Percentiles rank a stretch among this genome's conserved stretches.
These are phyloP conservation scores for Chaetoderma sp. DNA, from an alignment of 2,888 invertebrate genomes.

Conservation along the genomic window DNA sequence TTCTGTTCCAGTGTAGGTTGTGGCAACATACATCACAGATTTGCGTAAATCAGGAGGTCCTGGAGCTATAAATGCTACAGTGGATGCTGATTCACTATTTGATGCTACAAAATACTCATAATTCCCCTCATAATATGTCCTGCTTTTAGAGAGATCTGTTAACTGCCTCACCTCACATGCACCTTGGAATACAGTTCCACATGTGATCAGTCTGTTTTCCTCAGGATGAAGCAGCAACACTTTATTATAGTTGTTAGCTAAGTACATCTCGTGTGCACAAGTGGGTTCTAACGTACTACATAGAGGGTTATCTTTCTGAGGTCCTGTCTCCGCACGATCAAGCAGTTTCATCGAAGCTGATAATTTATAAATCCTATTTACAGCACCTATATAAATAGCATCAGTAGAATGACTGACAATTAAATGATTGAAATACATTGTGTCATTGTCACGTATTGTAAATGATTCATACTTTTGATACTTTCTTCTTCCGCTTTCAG, in stretches of 20 bases:
- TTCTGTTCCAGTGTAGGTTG: conserved; percentile 73
- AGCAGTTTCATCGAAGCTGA: conserved; percentile 87
- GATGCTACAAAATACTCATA: conserved; percentile 79
- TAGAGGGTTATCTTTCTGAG: conserved; percentile 85
- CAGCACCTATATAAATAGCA: conserved; percentile 84
- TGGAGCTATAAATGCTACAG: conserved; percentile 95
- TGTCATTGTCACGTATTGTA: too few relatives aligned
- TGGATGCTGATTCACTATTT: conserved; percentile 93
- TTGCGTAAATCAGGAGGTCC: conserved; percentile 75
- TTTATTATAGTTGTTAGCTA: conserved; percentile 61
- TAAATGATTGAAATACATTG: conserved; percentile 38
- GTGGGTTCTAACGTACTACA: conserved; percentile 72
- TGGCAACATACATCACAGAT: conserved; percentile 90
- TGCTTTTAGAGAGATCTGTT: conserved; percentile 44
- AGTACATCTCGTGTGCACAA: conserved; percentile 27
- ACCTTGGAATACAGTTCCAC: conserved; percentile 65
- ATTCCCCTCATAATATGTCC: conserved; percentile 38
- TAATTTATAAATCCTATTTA: conserved; percentile 92
- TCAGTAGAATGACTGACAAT: conserved; percentile 37
- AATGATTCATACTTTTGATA: too few relatives aligned
- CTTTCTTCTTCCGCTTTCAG: too few relatives aligned
- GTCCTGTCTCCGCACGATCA: conserved; percentile 74
- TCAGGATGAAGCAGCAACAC: conserved; percentile 52
- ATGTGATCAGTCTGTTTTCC: conserved; percentile 57
- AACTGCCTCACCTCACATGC: conserved; percentile 56